phyloP scores from a whole-genome alignment of 2,888 invertebrate genomes.

The Lissonota sp. region DNA sequence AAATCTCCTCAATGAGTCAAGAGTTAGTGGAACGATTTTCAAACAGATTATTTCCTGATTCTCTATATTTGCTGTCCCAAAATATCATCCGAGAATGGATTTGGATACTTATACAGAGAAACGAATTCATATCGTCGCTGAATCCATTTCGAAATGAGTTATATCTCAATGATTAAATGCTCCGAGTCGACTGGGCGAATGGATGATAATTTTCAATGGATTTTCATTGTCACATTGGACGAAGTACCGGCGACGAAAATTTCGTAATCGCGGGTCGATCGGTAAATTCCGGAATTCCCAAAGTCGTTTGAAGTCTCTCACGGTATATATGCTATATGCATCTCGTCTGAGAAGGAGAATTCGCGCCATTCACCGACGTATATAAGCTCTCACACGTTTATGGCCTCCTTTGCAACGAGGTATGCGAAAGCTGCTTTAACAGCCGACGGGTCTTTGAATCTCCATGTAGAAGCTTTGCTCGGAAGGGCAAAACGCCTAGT shows the following conservation, averaged over 20 bases:
- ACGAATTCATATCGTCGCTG: too few species aligned
- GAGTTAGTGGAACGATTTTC: too few species aligned
- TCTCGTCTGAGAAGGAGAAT: conserved; percentile 15
- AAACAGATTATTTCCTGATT: neutral
- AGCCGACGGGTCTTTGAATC: conserved; percentile 6
- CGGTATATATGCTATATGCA: neutral
- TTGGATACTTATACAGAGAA: too few species aligned
- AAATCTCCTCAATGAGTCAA: too few species aligned
- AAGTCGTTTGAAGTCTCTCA: conserved; percentile 44
- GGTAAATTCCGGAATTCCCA: conserved; percentile 30
- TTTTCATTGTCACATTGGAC: neutral
- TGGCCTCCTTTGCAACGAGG: neutral
- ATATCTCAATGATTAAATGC: too few species aligned
- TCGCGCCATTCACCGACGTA: conserved; percentile 20
- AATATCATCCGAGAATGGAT: too few species aligned
- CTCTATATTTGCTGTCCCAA: neutral
- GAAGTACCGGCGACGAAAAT: conserved; percentile 13
- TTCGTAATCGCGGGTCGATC: conserved; percentile 13
- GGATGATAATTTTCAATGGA: conserved; percentile 24
- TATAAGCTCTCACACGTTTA: conserved; percentile 8
- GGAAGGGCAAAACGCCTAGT: neutral
- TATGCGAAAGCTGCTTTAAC: neutral
- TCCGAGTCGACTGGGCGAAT: neutral
- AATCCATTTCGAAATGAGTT: too few species aligned
- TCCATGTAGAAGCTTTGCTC: conserved; percentile 20